Evolutionary conservation across 2,888 invertebrate species (phyloP), one percentile per base, ranked within the genome.

Genomic region (Tiphia femorata): DNA sequence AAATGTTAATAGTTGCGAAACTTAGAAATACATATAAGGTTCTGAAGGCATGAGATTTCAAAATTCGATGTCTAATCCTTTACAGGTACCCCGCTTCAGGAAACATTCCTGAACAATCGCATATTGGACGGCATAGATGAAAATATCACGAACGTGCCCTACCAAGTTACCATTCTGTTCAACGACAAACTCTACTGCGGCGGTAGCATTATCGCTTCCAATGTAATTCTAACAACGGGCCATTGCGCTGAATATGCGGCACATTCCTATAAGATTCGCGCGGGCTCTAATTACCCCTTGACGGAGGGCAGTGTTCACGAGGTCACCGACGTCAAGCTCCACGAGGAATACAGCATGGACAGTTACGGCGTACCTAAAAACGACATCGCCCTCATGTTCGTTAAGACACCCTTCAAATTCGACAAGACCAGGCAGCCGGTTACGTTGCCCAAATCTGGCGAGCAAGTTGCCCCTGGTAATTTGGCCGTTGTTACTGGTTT

Each of bases 381-480:
- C 52, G 90, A 90, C 55, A 84, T 88, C 21, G 87, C 89, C 0
- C 62, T 90, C 0, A 54, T 90, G 0, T 85, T 86, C 77, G 70
- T 90, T 1, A 72, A n/a, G 0, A 41, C 23, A 0, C 86, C 87
- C 1, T 74, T 89, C 19, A 71, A 75, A 8, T 87, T 87, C 54
- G 84, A 79, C 62, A 82, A 83, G 0, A 80, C 76, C 0, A 84
- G 86, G 0, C 79, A 84, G 20, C 72, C 87, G 0, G 83, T 88
- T 1, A 67, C 76, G 2, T 73, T 90, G 70, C 83, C 84, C 6
- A 75, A 81, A 0, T 48, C 63, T 0, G 82, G 79, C 12, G 48
- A 68, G 16, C 12, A 14, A 42, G 52, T 40, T 6, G 4, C 29
- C 6, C 58, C 20, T 0, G 72, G 70, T 5, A 16, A 53, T 1